Base-by-base conservation (phyloP, 2,888 invertebrate species). In the Tetanocera ferruginea region DNA sequence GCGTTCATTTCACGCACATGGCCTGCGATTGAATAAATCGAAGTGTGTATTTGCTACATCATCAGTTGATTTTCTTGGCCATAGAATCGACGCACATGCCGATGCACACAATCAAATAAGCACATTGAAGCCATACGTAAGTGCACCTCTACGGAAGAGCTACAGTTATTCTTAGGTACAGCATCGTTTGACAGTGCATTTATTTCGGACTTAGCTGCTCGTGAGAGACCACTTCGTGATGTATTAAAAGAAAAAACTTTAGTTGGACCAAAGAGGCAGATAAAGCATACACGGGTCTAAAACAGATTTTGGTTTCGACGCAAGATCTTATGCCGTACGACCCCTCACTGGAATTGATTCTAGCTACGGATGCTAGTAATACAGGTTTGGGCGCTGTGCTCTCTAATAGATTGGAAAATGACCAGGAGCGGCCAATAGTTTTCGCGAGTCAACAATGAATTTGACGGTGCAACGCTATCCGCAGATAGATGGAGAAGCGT, bases 401-500 rank as follows among this genome's bases (percentile, higher is more conserved):
- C 2, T 73, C 76, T 5, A 76, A 76, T 49, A 71, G 25, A 8
- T 25, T 76, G 14, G 25, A 52, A n/a, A 76, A 73, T 64, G 67
- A 62, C 3, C 57, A 60, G 60, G 77, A 77, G 25, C 52, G 77
- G 17, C 69, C 76, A 17, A 80, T 78, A 37, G 74, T 62, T 0
- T 77, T 72, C 31, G 79, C 77, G 19, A 80, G 79, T 52, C 78
- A 17, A 76, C 80, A 5, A 76, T 81, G 66, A 77, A 6, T 14
- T 25, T 25, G 9, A 80, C 78, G 14, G 80, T 80, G 60, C 74
- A 76, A 51, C 52, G 69, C 34, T 80, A 79, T 52, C 73, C 78
- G 4, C 73, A 76, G 69, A 80, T 80, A 14, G 76, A 79, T 69
- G 81, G 80, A 25, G 78, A 80, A 69, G 73, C 79, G 19, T 64